Evolutionary conservation across 2,797 vertebrate species (phyloP), one percentile per base, ranked within the genome.

Genomic region (Halcyon smyrnensis): DNA sequence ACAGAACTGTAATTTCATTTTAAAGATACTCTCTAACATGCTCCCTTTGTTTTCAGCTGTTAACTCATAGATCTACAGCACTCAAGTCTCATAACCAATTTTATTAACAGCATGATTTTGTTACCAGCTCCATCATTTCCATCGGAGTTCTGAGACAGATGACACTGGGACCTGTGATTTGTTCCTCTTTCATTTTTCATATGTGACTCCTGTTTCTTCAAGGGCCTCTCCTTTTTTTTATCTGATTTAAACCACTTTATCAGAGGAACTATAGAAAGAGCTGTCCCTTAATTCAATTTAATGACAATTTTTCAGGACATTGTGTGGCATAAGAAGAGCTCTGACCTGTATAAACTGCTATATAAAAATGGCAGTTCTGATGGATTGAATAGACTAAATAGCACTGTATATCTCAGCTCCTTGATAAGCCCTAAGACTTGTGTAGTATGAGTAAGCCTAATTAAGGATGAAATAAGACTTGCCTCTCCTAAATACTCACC

Each of bases 251-350:
- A 56, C 37, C 37, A 39, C 68, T 92, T 92, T 87, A 59, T 89
- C 78, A 76, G 63, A 87, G 70, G 27, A 92, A 48, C 30, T 2
- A 2, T 15, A 75, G 65, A 73, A 91, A 65, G 30, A 87, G 7
- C 27, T 80, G 34, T 54, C 32, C 46, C 84, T 89, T 94, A 92
- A 85, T 93, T 96, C 79, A 91, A 21, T 84, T 65, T 91, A 84
- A 86, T 92, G 76, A 91, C 65, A 65, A 41, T 25, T 89, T 92
- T 92, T 84, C 34, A 43, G 46, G 76, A 84, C 50, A 56, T 5
- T 63, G 30, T 17, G 19, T 79, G 63, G 57, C 36, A 36, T 56
- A 88, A 74, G 80, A 90, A 87, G 46, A 51, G 85, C 65, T 93
- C 64, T 64, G 73, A 71, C 68, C 65, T 90, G 37, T 78, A 69